These are phyloP conservation scores for Galerucella calmariensis DNA, from an alignment of 2,888 invertebrate genomes.

Conservation along the genomic window DNA sequence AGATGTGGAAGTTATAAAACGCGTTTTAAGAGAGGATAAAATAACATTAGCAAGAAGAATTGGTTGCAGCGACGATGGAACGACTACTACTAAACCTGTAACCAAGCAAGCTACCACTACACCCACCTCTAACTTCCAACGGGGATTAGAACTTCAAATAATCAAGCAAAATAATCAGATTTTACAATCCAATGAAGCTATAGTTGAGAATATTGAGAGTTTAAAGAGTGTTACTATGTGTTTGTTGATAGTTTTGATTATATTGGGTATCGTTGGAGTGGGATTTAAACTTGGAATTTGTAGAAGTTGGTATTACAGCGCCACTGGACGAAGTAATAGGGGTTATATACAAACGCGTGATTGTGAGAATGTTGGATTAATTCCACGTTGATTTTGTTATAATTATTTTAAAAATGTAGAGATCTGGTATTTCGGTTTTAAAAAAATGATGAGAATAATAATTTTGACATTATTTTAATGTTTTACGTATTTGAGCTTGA, in stretches of 20 bases:
- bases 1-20: slow-evolving; percentile 47
- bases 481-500: neutral
- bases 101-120: neutral
- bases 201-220: slow-evolving; percentile 17
- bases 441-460: neutral
- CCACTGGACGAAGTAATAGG: slow-evolving; percentile 5
- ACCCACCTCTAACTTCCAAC: neutral
- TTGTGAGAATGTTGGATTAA: slow-evolving; percentile 32
- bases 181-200: slow-evolving; percentile 17
- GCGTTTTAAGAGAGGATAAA: slow-evolving; percentile 41
- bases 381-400: slow-evolving; percentile 25
- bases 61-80: slow-evolving; percentile 25
- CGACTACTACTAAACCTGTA: neutral
- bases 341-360: slow-evolving; percentile 30
- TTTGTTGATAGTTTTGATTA: slow-evolving; percentile 23
- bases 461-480: neutral
- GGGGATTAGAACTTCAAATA: neutral
- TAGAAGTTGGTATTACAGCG: neutral
- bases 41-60: slow-evolving; percentile 33
- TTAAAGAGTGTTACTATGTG: slow-evolving; percentile 25
- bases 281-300: slow-evolving; percentile 14
- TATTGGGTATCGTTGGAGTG: slow-evolving; percentile 9
- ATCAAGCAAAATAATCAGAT: slow-evolving; percentile 33
- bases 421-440: neutral
- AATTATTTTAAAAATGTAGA: neutral